Conservation (phyloP, 2,797 vertebrate species). For the Anniella stebbinsi region DNA sequence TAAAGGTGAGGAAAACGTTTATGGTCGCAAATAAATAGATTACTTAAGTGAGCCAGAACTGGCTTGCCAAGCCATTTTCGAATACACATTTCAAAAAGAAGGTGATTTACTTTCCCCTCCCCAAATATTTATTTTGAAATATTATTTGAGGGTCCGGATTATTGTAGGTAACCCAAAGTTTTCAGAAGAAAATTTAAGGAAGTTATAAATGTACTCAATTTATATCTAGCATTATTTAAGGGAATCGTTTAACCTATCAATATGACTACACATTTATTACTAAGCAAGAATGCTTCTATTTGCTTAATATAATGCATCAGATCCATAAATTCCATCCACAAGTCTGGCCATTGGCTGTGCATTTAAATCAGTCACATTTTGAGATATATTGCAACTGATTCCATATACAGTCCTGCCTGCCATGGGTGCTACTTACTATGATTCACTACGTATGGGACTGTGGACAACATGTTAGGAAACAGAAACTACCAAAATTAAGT, state of each 20-base stretch:
- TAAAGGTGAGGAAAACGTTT: constrained; percentile 75
- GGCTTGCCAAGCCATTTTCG: neutral
- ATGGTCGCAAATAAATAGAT: constrained; percentile 63
- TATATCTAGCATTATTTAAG: constrained; percentile 16
- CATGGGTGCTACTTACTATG: neutral
- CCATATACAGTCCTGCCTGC: constrained; percentile 60
- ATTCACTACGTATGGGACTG: neutral
- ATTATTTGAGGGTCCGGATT: neutral
- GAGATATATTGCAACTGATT: constrained; percentile 72
- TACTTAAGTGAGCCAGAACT: constrained; percentile 60
- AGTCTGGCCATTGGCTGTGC: constrained; percentile 74
- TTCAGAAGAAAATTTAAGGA: constrained; percentile 20
- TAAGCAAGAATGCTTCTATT: constrained; percentile 75
- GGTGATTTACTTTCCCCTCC: neutral
- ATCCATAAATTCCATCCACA: constrained; percentile 74
- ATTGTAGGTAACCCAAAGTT: constrained; percentile 7
- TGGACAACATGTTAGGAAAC: neutral
- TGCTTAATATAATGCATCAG: constrained; percentile 66
- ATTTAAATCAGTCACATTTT: constrained; percentile 76
- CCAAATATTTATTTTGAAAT: neutral
- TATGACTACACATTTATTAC: constrained; percentile 68
- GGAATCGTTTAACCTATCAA: constrained; percentile 11
- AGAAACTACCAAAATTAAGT: neutral
- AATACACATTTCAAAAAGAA: constrained; percentile 11
- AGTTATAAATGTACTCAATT: constrained; percentile 18